A percentile compares a stretch with the other conserved stretches of the same genome.
phyloP scores from a whole-genome alignment of 2,888 invertebrate species.

The Cremastinae sp. region DNA sequence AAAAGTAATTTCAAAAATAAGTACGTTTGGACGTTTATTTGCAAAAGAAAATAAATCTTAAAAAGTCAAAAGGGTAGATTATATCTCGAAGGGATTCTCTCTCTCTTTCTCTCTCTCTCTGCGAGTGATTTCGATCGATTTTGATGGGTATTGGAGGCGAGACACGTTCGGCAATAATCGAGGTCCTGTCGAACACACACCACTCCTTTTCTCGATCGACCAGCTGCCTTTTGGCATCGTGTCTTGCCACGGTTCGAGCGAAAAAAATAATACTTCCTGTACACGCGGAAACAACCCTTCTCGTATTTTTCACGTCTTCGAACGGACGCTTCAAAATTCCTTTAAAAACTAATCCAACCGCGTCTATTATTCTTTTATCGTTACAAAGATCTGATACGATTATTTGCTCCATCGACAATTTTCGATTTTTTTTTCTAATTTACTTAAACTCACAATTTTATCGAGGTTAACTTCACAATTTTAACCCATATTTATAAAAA shows the following conservation, averaged over 20 bases:
- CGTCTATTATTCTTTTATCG: conserved; percentile 12
- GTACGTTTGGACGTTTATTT: no score
- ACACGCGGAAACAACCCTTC: conserved; percentile 56
- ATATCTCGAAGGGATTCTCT: no score
- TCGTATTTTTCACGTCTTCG: conserved; percentile 55
- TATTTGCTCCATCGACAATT: no score
- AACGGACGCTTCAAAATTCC: not conserved
- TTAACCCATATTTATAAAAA: no score
- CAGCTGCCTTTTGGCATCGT: conserved; percentile 50
- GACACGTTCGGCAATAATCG: conserved; percentile 19
- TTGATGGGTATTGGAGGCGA: conserved; percentile 5
- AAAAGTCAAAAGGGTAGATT: not conserved
- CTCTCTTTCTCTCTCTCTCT: conserved; percentile 25
- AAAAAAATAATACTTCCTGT: conserved; percentile 38
- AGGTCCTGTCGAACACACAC: conserved; percentile 43
- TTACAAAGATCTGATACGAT: no score
- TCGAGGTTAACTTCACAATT: no score
- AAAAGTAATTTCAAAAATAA: no score
- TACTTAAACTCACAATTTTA: no score
- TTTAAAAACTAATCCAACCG: not conserved
- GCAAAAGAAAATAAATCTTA: no score
- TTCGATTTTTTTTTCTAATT: no score
- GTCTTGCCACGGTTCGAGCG: no score
- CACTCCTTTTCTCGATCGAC: conserved; percentile 44
- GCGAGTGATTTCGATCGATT: conserved; percentile 41